These are phyloP conservation scores for Ephialtes manifestator DNA, from an alignment of 2,888 invertebrate genomes.

Conservation along the genomic window DNA sequence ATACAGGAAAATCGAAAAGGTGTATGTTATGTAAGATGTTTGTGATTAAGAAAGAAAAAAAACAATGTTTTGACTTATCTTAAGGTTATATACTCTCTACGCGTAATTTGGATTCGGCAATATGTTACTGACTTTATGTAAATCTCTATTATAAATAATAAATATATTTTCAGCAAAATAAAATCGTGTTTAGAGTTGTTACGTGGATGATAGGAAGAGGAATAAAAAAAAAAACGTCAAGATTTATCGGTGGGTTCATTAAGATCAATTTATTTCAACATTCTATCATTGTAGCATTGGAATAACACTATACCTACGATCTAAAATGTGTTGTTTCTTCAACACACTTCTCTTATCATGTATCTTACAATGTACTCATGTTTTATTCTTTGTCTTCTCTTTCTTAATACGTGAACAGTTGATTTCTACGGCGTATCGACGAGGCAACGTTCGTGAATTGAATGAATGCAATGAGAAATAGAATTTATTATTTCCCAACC, in stretches of 20 bases:
- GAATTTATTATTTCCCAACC: neutral
- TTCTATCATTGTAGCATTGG: slow-evolving; percentile 65
- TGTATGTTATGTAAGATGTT: slow-evolving; percentile 96
- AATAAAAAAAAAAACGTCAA: neutral
- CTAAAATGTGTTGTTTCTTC: slow-evolving; percentile 52
- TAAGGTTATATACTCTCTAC: slow-evolving; percentile 59
- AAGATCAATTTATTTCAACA: slow-evolving; percentile 66
- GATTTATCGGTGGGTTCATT: slow-evolving; percentile 65
- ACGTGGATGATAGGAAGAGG: neutral
- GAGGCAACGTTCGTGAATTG: slow-evolving; percentile 27
- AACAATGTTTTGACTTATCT: slow-evolving; percentile 61
- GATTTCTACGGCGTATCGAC: slow-evolving; percentile 31
- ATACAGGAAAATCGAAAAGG: slow-evolving; percentile 97
- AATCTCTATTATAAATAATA: slow-evolving; percentile 69
- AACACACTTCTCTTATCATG: slow-evolving; percentile 37
- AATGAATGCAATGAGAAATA: neutral
- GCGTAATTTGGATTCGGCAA: slow-evolving; percentile 61
- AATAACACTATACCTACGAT: slow-evolving; percentile 60
- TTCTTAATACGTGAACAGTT: slow-evolving; percentile 50
- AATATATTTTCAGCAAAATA: slow-evolving; percentile 71
- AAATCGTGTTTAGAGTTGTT: slow-evolving; percentile 17
- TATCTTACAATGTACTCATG: slow-evolving; percentile 56
- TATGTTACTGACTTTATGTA: slow-evolving; percentile 68
- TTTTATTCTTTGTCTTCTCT: slow-evolving; percentile 25
- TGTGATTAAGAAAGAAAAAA: slow-evolving; percentile 48